Evolutionary conservation across 92 coral and sea anemone genomes (phyloP), one percentile per base, ranked within the genome.

Genomic region (Epizoanthus stellaris): DNA sequence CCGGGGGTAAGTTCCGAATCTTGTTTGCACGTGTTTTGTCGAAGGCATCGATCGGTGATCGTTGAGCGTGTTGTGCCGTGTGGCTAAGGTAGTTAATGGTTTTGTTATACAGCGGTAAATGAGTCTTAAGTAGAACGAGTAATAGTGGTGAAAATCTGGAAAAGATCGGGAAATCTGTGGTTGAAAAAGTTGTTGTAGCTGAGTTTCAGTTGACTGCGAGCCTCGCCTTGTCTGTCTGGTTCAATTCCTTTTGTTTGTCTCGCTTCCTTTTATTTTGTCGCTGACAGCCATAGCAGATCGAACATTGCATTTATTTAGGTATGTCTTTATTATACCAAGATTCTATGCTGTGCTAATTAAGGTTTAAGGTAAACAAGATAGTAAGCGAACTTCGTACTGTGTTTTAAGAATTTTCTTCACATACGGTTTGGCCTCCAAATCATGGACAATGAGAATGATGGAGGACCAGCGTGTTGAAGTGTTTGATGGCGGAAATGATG

Each of bases 1-100:
- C 98, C 99, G 12, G 98, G 99, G 89, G 98, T 97, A 77, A 86
- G 99, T 76, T 47, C 63, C 42, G 65, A 49, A 52, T 34, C n/a
- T 54, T 62, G 21, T 9, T 23, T 25, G 71, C 74, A 85, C 70
- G 81, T 73, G 72, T 30, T 62, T 30, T 52, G 5, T 30, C 21
- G 36, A 56, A 65, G 67, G 42, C 80, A 68, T 65, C 45, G 70
- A 17, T 56, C 82, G 25, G 36, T 66, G 36, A 25, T 56, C 38
- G 63, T 75, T 52, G 56, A 52, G 56, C 56, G 56, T 52, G 15
- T 11, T 52, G 14, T 52, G 2, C 56, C 56, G 56, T 52, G 10
- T 52, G 15, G 14, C 13, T 52, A 9, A 42, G 5, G 8, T 40
- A 39, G 60, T 64, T 16, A 14, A n/a, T n/a, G 43, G 45, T 20